These are phyloP conservation scores for Hydrozoanthus tunicans DNA, from an alignment of 64 coral and sea anemone species.

Conservation along the genomic window DNA sequence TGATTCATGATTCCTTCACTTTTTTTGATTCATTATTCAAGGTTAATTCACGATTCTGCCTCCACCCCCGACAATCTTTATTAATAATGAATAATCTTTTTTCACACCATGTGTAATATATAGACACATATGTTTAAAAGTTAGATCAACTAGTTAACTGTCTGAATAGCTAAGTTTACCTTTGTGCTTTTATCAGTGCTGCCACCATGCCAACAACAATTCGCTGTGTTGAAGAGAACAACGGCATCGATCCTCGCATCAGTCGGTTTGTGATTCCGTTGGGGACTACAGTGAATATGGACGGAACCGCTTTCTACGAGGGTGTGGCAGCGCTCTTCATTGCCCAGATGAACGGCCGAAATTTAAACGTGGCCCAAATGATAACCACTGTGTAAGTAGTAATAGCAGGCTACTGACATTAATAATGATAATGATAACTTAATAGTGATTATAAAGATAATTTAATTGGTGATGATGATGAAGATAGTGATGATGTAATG, in stretches of 20 bases:
- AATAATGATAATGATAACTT: neutral
- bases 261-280: conserved; percentile 80
- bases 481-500: neutral
- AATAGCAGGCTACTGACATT: neutral
- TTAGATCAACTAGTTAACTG: too few relatives aligned
- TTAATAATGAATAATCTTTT: too few relatives aligned
- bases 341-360: conserved; percentile 74
- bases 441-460: neutral
- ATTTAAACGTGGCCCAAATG: conserved; percentile 48
- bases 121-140: too few relatives aligned
- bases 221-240: conserved; percentile 75
- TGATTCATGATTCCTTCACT: too few relatives aligned
- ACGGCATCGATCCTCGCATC: conserved; percentile 79
- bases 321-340: conserved; percentile 90
- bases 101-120: too few relatives aligned
- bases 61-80: too few relatives aligned
- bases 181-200: neutral
- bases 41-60: too few relatives aligned
- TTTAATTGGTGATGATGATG: neutral
- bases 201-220: conserved; percentile 81
- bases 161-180: neutral
- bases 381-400: conserved; percentile 78
- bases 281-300: conserved; percentile 90
- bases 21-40: too few relatives aligned
- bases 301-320: conserved; percentile 87